Percentiles rank a stretch among this genome's conserved stretches.
phyloP scores from a whole-genome alignment of 2,888 invertebrate genomes.

The Pyrrhosoma nymphula region DNA sequence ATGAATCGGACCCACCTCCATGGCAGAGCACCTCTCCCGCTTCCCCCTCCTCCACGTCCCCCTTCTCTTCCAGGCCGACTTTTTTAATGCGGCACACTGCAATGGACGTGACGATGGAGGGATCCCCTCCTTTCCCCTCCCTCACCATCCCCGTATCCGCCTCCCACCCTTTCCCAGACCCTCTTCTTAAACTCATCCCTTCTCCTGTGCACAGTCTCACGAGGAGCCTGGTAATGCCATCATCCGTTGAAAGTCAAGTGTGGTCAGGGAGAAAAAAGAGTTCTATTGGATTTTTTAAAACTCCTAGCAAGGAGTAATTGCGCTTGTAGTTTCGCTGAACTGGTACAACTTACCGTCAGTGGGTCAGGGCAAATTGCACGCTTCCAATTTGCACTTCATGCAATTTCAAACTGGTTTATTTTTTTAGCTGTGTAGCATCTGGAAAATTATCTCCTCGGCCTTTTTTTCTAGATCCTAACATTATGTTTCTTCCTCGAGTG shows the following conservation, averaged over 20 bases:
- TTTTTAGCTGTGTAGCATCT: too few species aligned
- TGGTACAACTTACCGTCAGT: background rate
- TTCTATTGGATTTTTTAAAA: background rate
- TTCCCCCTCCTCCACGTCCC: background rate
- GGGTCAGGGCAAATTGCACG: background rate
- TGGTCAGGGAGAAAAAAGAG: background rate
- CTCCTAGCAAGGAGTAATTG: background rate
- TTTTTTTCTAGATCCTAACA: too few species aligned
- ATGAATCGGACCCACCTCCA: conserved; percentile 38
- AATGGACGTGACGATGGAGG: conserved; percentile 40
- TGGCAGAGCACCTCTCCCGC: background rate
- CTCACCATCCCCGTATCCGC: background rate
- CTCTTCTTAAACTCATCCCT: background rate
- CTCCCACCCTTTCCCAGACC: background rate
- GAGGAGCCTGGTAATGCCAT: background rate
- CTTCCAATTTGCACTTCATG: too few species aligned
- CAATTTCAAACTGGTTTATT: too few species aligned
- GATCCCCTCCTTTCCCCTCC: background rate
- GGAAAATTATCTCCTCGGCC: too few species aligned
- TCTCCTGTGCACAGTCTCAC: background rate
- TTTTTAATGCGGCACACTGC: conserved; percentile 58
- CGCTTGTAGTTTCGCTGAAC: background rate
- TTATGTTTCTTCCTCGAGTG: too few species aligned
- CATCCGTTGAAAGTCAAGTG: background rate
- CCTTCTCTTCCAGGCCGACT: background rate